phyloP scores from a whole-genome alignment of 2,888 invertebrate species.

The Dolomedes plantarius region DNA sequence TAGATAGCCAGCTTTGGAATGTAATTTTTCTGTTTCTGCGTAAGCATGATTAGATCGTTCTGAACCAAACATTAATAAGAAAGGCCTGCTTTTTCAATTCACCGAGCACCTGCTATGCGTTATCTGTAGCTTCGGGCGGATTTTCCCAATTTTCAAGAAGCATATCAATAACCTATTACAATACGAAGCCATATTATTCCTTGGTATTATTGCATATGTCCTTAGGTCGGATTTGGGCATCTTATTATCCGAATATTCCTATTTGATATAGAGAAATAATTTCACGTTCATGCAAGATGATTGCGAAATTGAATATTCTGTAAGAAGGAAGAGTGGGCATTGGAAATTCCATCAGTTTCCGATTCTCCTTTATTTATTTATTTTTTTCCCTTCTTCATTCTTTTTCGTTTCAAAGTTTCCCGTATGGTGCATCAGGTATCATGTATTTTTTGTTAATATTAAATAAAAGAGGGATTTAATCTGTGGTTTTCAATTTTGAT shows the following conservation, averaged over 20 bases:
- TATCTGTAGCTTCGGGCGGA: constrained; percentile 52
- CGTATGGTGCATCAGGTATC: background rate
- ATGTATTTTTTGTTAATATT: constrained; percentile 14
- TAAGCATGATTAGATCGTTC: constrained; percentile 58
- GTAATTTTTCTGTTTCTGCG: background rate
- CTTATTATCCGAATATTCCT: constrained; percentile 49
- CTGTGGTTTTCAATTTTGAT: background rate
- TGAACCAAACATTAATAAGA: constrained; percentile 58
- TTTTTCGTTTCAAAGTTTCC: background rate
- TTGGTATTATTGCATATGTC: constrained; percentile 56
- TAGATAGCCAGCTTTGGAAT: constrained; percentile 8
- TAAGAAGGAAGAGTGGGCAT: background rate
- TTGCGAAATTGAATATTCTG: constrained; percentile 12
- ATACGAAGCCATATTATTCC: constrained; percentile 50
- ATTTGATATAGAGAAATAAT: constrained; percentile 12
- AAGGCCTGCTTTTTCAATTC: constrained; percentile 42
- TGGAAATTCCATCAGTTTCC: constrained; percentile 16
- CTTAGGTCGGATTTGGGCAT: constrained; percentile 60
- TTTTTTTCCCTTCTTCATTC: background rate
- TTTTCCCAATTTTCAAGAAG: constrained; percentile 52
- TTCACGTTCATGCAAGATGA: constrained; percentile 9
- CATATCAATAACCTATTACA: constrained; percentile 66
- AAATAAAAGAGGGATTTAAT: background rate
- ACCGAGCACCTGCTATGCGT: constrained; percentile 58
- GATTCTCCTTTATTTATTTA: background rate